Evolutionary conservation across 2,888 invertebrate species (phyloP).

Genomic region (Latheticus oryzae): DNA sequence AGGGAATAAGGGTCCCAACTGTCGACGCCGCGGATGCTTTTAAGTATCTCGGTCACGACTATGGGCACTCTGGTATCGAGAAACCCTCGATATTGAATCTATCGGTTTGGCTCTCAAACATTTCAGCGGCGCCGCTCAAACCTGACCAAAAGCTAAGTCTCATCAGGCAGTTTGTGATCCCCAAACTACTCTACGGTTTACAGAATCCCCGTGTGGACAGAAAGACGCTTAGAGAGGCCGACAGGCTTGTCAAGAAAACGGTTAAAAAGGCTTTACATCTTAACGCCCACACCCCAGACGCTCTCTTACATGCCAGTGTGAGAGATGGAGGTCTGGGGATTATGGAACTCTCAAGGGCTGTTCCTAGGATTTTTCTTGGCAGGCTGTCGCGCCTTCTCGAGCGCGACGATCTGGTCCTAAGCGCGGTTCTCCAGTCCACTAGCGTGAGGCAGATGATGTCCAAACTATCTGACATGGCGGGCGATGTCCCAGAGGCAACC

Average conservation of each 20-base stretch:
- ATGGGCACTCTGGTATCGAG: conserved; percentile 5
- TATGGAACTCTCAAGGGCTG: conserved; percentile 39
- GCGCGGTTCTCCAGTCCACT: conserved; percentile 28
- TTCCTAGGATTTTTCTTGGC: conserved; percentile 38
- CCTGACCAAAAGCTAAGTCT: conserved; percentile 45
- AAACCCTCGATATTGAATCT: not conserved
- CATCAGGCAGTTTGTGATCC: conserved; percentile 56
- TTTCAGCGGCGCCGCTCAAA: conserved; percentile 3
- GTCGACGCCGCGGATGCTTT: conserved; percentile 7
- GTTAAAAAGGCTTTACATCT: no score
- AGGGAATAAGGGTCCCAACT: no score
- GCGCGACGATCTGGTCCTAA: conserved; percentile 27
- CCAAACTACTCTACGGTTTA: conserved; percentile 56
- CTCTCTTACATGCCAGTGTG: conserved; percentile 10
- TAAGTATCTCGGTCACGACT: conserved; percentile 17
- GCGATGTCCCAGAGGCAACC: conserved; percentile 15
- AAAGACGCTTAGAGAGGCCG: conserved; percentile 14
- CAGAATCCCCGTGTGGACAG: conserved; percentile 52
- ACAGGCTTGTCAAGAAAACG: conserved; percentile 11
- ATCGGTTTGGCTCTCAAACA: no score
- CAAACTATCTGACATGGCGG: conserved; percentile 7
- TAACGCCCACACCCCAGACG: conserved; percentile 14
- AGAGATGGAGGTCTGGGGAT: conserved; percentile 53
- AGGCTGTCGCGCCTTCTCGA: conserved; percentile 21
- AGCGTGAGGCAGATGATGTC: not conserved